Evolutionary conservation across 2,888 invertebrate genomes (phyloP), one percentile per base, ranked within the genome.

Genomic region (Caenorhabditis sp.): DNA sequence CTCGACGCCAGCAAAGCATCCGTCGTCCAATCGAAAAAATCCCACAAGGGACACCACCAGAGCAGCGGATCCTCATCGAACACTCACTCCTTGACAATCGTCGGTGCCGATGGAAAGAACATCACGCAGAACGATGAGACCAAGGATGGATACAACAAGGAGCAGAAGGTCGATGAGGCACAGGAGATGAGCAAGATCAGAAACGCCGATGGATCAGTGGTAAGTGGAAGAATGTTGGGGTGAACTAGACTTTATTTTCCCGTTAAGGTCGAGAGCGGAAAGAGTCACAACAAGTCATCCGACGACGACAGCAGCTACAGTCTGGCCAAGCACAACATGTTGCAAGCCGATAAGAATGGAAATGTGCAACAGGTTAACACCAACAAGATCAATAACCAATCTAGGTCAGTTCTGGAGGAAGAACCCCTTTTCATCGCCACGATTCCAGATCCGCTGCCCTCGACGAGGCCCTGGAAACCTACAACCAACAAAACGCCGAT

Each of bases 41-140:
- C 61, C 7, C 79, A 79, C 26, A 79, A 70, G 58, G 79, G 79
- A 64, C 44, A 35, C 26, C 79, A 70, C 26, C 31, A 64, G 26
- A 38, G 31, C 38, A 70, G 70, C 35, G 79, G 79, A 44, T 79
- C 79, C 22, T 70, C 79, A 12, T 79, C 79, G 1, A 70, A 70
- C 38, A 64, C 79, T 10, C 79, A 79, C 26, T 70, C 79, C 0
- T 7, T 79, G 56, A 64, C 70, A 6, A 22, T 79, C 22, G 64
- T 79, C 14, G 79, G 79, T 5, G 79, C 79, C 0, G 79, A 79
- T 19, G 79, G 79, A 28, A 79, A 79, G 79, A 79, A 79, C 26
- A 19, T 70, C n/a, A 58, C 70, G 0, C 16, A 31, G 24, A 56
- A 64, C 47, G 63, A 63, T 24, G 31, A 49, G 26, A 70, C 63